Base-by-base conservation (phyloP, 1,140 invertebrate species). In the Achatina immaculata region DNA sequence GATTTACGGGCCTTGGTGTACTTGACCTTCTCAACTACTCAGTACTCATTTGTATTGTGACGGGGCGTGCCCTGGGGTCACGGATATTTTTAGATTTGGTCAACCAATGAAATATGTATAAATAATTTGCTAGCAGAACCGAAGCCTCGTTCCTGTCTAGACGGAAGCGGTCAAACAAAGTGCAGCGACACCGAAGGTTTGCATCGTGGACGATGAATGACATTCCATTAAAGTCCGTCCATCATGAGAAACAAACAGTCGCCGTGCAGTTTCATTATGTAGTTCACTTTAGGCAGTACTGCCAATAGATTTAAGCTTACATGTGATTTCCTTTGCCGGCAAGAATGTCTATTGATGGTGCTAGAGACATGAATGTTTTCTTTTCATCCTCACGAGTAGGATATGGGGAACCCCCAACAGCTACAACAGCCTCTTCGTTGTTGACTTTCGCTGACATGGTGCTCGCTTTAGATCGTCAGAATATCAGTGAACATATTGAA, bases 161-260 rank as follows among this genome's bases (percentile, higher is more conserved):
- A 80, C 78, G 78, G 78, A 80, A 80, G 78, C 78, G 28, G 78
- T 80, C 68, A 80, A 80, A 71, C 58, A 80, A 51, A 55, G 78
- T 40, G 21, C 21, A 80, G 48, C 38, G 31, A 55, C 66, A 80
- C n/a, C 34, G 68, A 80, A 71, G 40, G 68, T 71, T n/a, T 43
- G 78, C 78, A 80, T 80, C 78, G 78, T 80, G 78, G 66, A 51
- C 68, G 38, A 80, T 80, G 78, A 72, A 80, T 80, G 78, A 80
- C 78, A 80, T 71, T 80, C 74, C 74, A 76, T 34, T 2, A 51
- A 62, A 55, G 48, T 48, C 11, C 48, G 24, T 55, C 43, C 51
- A 21, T 74, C 43, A 31, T 7, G 28, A 36, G 48, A 48, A 55
- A 55, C n/a, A 48, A 28, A 55, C 11, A 28, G 1, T 72, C 3